These are phyloP conservation scores for Lucifuga dentata DNA, from an alignment of 2,113 vertebrate species.

Conservation along the genomic window DNA sequence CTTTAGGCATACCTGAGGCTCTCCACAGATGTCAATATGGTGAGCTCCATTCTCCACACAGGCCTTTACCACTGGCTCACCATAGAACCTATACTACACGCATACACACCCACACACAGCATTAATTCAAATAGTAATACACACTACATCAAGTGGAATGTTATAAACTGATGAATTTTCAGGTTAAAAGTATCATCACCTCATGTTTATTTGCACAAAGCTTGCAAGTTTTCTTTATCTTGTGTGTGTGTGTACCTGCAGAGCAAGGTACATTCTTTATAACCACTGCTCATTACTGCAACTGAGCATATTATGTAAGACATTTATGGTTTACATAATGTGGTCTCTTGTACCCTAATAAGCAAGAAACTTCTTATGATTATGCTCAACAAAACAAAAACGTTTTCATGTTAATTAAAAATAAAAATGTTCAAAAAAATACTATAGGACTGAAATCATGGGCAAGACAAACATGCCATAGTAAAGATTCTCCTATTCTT, in stretches of 20 bases:
- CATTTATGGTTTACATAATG: neutral
- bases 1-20: constrained; percentile 89
- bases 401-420: no score
- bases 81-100: constrained; percentile 92
- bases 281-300: neutral
- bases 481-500: no score
- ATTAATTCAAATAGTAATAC: no score
- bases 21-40: constrained; percentile 92
- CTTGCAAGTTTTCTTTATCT: neutral
- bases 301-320: neutral
- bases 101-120: neutral
- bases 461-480: no score
- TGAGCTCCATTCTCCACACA: constrained; percentile 95
- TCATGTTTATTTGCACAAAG: no score
- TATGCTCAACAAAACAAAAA: no score
- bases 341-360: neutral
- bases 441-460: no score
- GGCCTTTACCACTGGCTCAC: constrained; percentile 92
- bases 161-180: no score
- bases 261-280: constrained; percentile 2
- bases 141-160: no score
- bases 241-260: neutral
- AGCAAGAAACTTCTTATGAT: neutral
- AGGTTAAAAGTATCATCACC: no score
- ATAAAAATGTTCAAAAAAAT: no score